Evolutionary conservation across 2,797 vertebrate species (phyloP).

Genomic region (Takifugu rubripes): DNA sequence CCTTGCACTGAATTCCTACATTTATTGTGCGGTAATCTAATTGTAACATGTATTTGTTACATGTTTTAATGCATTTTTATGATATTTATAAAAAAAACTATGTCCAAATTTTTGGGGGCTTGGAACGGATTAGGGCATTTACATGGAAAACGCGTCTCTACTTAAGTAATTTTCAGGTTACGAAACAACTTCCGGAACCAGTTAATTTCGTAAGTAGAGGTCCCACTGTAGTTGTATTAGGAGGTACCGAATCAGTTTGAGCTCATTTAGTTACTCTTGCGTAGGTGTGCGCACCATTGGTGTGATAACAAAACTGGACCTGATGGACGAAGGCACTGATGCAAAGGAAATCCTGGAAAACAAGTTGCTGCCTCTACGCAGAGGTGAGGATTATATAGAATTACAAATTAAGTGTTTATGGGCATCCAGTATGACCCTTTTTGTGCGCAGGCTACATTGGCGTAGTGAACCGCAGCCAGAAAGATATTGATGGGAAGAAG

Average conservation of each 20-base stretch:
- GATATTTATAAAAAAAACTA: too few species aligned
- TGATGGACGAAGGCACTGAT: slow-evolving; percentile 97
- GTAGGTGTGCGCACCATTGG: slow-evolving; percentile 92
- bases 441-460: slow-evolving; percentile 87
- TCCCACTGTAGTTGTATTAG: neutral
- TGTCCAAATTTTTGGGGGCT: too few species aligned
- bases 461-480: slow-evolving; percentile 97
- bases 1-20: too few species aligned
- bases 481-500: slow-evolving; percentile 97
- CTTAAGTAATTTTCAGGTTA: too few species aligned
- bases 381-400: slow-evolving; percentile 75
- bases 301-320: slow-evolving; percentile 94
- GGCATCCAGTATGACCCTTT: slow-evolving; percentile 1
- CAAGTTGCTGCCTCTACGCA: slow-evolving; percentile 87
- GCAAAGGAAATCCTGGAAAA: slow-evolving; percentile 93
- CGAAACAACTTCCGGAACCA: too few species aligned
- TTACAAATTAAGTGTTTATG: neutral
- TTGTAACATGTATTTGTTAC: too few species aligned
- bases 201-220: too few species aligned
- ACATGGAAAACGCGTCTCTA: too few species aligned
- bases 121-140: too few species aligned
- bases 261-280: slow-evolving; percentile 5
- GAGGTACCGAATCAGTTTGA: neutral
- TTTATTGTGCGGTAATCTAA: too few species aligned
- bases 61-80: too few species aligned